Base-by-base conservation (phyloP, 2,113 vertebrate genomes). In the Struthio camelus region DNA sequence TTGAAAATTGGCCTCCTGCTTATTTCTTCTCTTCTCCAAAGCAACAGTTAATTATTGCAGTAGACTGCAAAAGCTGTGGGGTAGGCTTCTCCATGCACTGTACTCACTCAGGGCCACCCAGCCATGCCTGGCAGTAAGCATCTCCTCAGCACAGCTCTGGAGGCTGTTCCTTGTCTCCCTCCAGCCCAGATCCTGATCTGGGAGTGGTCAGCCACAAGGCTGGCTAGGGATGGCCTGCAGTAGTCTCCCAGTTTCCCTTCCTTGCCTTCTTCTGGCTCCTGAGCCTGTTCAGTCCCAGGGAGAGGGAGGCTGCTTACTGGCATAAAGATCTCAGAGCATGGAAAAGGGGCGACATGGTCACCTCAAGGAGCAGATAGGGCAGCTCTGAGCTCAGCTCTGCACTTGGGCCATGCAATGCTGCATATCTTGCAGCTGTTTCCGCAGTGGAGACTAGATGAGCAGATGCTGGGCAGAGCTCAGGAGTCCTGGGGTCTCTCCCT, bases 1-100 rank as follows among this genome's bases (percentile, higher is more conserved):
- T 56, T n/a, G 91, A 87, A 93, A 94, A 90, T 79, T 94, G 95
- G 96, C 94, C 86, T 96, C 85, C 80, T 76, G 83, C 61, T 96
- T 56, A 6, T 90, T 93, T 94, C 48, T 83, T 85, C 82, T 81
- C 87, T 73, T 85, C 67, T 93, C 72, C 73, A 88, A 75, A 95
- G 62, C 81, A 88, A 30, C 58, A 19, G 58, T 88, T 82, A 66
- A 87, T 93, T 80, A 89, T 34, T 44, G 66, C 6, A 27, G 42
- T 44, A 80, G 70, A 53, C 38, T 51, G 19, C 42, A 51, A 85
- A 28, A 82, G 65, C 48, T 2, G 16, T 25, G 59, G 80, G 30
- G 14, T 17, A 40, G 71, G 51, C 42, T 82, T 12, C 24, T 80
- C 46, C 48, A 10, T 4, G 3, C 51, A 14, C 28, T 30, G 22